Conservation (phyloP, 2,888 invertebrate genomes). For the Archips xylosteana region DNA sequence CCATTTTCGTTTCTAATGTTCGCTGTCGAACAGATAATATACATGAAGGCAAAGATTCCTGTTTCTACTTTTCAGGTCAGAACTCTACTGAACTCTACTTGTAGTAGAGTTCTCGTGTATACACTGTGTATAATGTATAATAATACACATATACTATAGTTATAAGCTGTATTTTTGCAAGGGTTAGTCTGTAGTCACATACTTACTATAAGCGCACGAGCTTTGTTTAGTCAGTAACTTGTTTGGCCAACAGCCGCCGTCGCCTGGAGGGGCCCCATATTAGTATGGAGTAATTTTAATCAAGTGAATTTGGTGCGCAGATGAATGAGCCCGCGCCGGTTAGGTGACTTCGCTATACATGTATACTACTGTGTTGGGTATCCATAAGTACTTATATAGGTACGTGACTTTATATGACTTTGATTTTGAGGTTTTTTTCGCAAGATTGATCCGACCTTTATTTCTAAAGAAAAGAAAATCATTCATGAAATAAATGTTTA, state of each 20-base stretch:
- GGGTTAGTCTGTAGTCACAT: not conserved
- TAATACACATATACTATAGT: not conserved
- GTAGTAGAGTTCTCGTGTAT: no score
- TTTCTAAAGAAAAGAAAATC: no score
- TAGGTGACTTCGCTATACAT: constrained; percentile 4
- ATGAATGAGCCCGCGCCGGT: constrained; percentile 51
- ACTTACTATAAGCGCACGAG: not conserved
- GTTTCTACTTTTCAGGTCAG: no score
- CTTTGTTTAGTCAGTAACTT: constrained; percentile 8
- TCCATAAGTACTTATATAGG: not conserved
- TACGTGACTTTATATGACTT: not conserved
- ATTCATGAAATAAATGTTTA: no score
- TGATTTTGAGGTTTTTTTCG: no score
- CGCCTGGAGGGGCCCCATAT: constrained; percentile 72
- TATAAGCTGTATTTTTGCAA: not conserved
- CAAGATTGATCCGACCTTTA: no score
- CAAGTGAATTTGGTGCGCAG: constrained; percentile 62
- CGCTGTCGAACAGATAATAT: no score
- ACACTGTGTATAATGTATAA: no score
- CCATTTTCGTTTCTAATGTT: no score
- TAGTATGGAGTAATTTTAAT: constrained; percentile 74
- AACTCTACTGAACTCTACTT: no score
- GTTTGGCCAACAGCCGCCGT: constrained; percentile 51
- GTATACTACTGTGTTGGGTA: not conserved
- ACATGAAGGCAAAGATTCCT: no score